Evolutionary conservation across 2,113 vertebrate genomes (phyloP).

Genomic region (Corydoras sp.): DNA sequence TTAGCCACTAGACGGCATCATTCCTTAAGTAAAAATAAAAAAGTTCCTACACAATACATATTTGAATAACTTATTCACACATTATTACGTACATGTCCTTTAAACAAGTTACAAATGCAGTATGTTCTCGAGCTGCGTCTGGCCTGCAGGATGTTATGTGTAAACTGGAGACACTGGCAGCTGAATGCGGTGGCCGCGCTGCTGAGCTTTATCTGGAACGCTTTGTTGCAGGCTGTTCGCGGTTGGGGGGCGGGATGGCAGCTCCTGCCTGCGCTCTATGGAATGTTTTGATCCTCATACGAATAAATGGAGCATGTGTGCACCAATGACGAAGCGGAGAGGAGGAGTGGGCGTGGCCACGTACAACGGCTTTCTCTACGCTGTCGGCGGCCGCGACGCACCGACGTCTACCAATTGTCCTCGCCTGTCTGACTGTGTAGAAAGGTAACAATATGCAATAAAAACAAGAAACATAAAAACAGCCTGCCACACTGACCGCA

Average conservation of each 20-base stretch:
- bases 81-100: too few relatives aligned
- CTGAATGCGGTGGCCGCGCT: too few relatives aligned
- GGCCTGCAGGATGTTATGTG: too few relatives aligned
- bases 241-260: constrained; percentile 89
- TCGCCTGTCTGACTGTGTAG: constrained; percentile 86
- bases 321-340: constrained; percentile 88
- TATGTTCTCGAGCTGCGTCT: too few relatives aligned
- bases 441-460: constrained; percentile 68
- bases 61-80: too few relatives aligned
- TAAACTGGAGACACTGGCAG: too few relatives aligned
- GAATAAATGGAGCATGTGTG: constrained; percentile 93
- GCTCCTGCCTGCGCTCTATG: constrained; percentile 92
- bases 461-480: background rate
- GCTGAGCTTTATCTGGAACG: background rate
- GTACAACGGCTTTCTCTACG: constrained; percentile 87
- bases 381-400: constrained; percentile 88
- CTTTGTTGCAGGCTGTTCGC: constrained; percentile 76
- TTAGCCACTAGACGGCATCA: too few relatives aligned
- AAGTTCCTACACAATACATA: too few relatives aligned
- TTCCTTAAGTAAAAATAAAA: too few relatives aligned
- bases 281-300: constrained; percentile 96
- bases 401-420: constrained; percentile 93
- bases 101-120: too few relatives aligned
- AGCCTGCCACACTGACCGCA: background rate
- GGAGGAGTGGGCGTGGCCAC: constrained; percentile 88